Conservation (phyloP, 23 tunicate genomes). For the Phallusia fumigata region DNA sequence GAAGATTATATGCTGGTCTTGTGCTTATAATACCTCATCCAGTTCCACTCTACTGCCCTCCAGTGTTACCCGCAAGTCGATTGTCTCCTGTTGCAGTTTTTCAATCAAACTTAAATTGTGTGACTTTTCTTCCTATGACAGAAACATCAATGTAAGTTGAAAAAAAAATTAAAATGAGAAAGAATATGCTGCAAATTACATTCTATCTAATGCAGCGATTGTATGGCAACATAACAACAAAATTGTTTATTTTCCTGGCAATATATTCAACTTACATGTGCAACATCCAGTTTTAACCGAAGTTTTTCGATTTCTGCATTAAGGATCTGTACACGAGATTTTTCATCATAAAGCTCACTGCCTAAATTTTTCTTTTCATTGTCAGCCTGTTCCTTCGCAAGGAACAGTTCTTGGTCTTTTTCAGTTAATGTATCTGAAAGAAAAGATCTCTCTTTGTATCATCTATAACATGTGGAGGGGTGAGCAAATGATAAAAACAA, state of each 20-base stretch:
- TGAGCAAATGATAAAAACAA: too few relatives aligned
- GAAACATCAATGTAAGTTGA: too few relatives aligned
- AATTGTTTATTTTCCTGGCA: too few relatives aligned
- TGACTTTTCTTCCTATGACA: constrained; percentile 3
- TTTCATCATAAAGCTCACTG: neutral
- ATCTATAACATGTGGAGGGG: too few relatives aligned
- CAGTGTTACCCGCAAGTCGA: constrained; percentile 2
- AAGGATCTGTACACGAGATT: neutral
- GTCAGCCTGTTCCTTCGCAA: neutral
- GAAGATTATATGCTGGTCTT: too few relatives aligned
- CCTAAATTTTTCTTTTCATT: neutral
- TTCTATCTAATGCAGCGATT: too few relatives aligned
- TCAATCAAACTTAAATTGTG: neutral
- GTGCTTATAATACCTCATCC: neutral
- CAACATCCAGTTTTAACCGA: neutral
- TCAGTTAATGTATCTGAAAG: neutral
- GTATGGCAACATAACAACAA: too few relatives aligned
- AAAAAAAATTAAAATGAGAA: too few relatives aligned
- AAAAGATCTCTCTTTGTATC: too few relatives aligned
- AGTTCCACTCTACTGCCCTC: neutral
- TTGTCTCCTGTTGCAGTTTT: constrained; percentile 1
- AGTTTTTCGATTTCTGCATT: neutral
- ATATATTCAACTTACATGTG: neutral
- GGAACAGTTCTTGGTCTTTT: neutral
- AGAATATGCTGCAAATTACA: too few relatives aligned